A percentile compares a stretch with the other conserved stretches of the same genome.
Conservation (phyloP, 1,140 invertebrate species). For the Tetramorium alpestre region DNA sequence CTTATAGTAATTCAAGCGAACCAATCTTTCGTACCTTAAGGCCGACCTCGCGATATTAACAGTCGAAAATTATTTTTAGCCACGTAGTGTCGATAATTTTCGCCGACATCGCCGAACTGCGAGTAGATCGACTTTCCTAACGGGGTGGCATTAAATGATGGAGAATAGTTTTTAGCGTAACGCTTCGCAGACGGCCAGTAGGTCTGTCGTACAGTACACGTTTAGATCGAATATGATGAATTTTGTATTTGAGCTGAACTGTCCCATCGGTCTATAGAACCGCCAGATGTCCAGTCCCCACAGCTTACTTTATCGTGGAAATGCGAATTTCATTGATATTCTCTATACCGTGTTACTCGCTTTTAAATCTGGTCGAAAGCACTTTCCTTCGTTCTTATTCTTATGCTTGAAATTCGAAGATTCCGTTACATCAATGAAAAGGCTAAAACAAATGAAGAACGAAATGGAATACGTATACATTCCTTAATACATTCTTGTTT, state of each 20-base stretch:
- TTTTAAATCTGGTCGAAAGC: background rate
- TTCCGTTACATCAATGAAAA: background rate
- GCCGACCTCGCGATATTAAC: background rate
- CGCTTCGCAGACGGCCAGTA: conserved; percentile 59
- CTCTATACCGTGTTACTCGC: background rate
- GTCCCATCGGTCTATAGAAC: conserved; percentile 76
- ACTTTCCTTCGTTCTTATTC: background rate
- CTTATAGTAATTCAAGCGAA: background rate
- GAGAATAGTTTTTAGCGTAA: conserved; percentile 8
- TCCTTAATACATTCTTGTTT: background rate
- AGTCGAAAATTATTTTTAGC: background rate
- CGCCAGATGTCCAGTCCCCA: conserved; percentile 82
- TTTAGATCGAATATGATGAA: conserved; percentile 83
- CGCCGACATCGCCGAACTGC: background rate
- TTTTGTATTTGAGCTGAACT: conserved; percentile 82
- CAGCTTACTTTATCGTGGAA: conserved; percentile 67
- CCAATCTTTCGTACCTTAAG: background rate
- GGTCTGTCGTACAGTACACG: conserved; percentile 62
- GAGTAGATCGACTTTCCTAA: background rate
- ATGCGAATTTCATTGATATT: conserved; percentile 31
- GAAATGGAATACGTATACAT: background rate
- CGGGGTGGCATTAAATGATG: conserved; percentile 7
- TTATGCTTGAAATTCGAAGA: background rate
- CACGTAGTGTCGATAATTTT: conserved; percentile 2
- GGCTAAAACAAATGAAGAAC: background rate